Evolutionary conservation across 2,888 invertebrate species (phyloP), one percentile per base, ranked within the genome.

Genomic region (Erebia epiphron): DNA sequence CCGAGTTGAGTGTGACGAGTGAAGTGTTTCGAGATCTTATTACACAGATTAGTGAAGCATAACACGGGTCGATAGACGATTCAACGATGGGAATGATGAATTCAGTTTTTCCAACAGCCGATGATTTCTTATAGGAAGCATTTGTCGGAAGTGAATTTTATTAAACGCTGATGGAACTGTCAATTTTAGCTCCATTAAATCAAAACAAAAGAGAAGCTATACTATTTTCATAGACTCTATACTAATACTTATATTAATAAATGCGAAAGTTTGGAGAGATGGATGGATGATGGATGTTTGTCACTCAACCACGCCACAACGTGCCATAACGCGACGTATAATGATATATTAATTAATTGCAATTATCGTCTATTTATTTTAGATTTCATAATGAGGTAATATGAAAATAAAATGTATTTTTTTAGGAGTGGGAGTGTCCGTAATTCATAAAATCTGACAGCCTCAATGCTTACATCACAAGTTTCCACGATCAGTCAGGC

Each of bases 1-100:
- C 71, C 75, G 77, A 78, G 71, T 73, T 73, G 71, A 73, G 76
- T 79, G 79, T 78, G 76, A 77, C 78, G 74, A 70, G 77, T 77
- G 77, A 74, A 70, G 66, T 62, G 68, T 68, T 66, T 69, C 69
- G 57, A 68, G 75, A 77, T 78, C 78, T 75, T 72, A 72, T 81
- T 80, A 78, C 78, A 72, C 64, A 68, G 73, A 69, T 69, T 75
- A 76, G 72, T 79, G 77, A 79, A 73, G 74, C 77, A 74, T 79
- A 72, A 76, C 78, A 69, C 75, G 75, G 78, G 77, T 77, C 75
- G 76, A 74, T 75, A 74, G 73, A 75, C 73, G 71, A 60, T 50
- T 49, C 56, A 67, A 21, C n/a, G 63, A 62, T 46, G 57, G 58
- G 62, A 58, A 50, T 67, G 49, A 63, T 71, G 54, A 62, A 71